A percentile compares a stretch with the other conserved stretches of the same genome.
These are phyloP conservation scores for Glareola pratincola DNA, from an alignment of 2,113 vertebrate species.

Conservation along the genomic window DNA sequence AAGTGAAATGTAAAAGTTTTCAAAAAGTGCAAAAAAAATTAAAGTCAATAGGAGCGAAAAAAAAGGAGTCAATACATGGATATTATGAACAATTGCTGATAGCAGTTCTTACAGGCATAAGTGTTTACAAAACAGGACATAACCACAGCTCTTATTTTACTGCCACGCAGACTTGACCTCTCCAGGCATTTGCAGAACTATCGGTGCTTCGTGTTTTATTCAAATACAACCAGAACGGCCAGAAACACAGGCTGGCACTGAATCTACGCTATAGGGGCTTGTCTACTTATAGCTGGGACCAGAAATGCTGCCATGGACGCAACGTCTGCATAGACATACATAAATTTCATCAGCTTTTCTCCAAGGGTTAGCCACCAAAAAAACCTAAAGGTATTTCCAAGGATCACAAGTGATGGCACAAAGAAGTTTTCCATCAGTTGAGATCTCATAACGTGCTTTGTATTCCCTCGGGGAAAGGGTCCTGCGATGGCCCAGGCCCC, in stretches of 20 bases:
- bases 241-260: not conserved
- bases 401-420: not conserved
- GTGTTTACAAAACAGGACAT: conserved; percentile 53
- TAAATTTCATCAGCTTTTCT: not conserved
- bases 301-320: not conserved
- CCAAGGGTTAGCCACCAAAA: not conserved
- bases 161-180: not conserved
- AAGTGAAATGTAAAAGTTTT: conserved; percentile 75
- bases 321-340: not conserved
- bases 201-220: not conserved
- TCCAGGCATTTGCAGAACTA: not conserved
- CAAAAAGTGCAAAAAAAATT: conserved; percentile 65
- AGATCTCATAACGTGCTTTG: accelerated
- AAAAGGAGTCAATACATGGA: conserved; percentile 42
- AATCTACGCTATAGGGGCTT: not conserved
- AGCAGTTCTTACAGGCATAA: conserved; percentile 35
- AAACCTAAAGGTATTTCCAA: not conserved
- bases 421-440: not conserved
- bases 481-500: not conserved
- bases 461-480: not conserved
- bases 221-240: not conserved
- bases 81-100: conserved; percentile 54
- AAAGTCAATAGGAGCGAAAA: conserved; percentile 61
- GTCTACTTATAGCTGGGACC: not conserved
- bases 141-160: not conserved